phyloP scores from a whole-genome alignment of 2,797 vertebrate species.

The Tapera naevia region DNA sequence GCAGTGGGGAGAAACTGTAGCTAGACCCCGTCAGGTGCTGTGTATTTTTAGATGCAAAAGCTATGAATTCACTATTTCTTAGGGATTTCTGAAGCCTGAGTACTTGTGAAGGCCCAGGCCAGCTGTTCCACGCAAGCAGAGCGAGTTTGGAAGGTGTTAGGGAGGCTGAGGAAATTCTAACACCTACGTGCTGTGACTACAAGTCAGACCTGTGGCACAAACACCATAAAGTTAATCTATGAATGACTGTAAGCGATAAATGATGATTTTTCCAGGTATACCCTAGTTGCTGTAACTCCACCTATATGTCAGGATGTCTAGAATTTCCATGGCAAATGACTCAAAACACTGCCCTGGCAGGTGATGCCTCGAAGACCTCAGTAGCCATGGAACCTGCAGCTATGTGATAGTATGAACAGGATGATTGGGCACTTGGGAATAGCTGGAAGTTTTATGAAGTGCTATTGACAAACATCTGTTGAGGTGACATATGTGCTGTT shows the following conservation, averaged over 20 bases:
- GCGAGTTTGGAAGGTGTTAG: not conserved
- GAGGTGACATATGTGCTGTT: not conserved
- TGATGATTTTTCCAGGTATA: not conserved
- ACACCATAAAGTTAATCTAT: not conserved
- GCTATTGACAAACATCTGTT: not conserved
- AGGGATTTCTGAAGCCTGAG: not conserved
- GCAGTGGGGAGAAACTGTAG: not conserved
- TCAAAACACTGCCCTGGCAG: not conserved
- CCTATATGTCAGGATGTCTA: not conserved
- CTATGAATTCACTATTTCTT: not conserved
- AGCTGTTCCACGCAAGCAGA: not conserved
- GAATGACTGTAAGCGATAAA: not conserved
- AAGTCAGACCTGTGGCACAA: not conserved
- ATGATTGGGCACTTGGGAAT: not conserved
- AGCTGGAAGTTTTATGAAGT: not conserved
- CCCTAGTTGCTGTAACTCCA: not conserved
- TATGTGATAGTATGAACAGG: not conserved
- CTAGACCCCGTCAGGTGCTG: not conserved
- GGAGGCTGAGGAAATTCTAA: not conserved
- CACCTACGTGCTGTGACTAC: rapidly evolving
- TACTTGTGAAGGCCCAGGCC: not conserved
- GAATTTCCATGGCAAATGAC: not conserved
- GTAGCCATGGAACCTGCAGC: not conserved
- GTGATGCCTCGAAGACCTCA: not conserved
- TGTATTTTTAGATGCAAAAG: not conserved